These are phyloP conservation scores for Calameuta filiformis DNA, from an alignment of 2,888 invertebrate genomes.

Conservation along the genomic window DNA sequence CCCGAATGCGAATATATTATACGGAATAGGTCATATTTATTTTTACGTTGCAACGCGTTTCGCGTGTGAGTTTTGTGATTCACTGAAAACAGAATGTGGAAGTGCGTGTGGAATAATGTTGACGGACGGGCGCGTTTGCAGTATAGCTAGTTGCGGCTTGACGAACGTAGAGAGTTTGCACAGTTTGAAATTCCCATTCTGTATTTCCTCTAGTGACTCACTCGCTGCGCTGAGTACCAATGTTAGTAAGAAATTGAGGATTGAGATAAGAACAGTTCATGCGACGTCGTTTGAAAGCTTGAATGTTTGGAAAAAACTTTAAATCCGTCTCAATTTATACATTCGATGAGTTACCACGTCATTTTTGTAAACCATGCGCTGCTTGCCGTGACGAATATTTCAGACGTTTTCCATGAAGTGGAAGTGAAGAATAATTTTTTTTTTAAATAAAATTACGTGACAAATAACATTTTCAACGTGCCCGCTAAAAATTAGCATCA, in stretches of 20 bases:
- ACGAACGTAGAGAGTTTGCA: constrained; percentile 17
- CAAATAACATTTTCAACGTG: neutral
- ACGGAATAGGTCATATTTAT: neutral
- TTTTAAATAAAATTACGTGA: too few relatives aligned
- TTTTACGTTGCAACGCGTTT: neutral
- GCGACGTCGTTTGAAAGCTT: neutral
- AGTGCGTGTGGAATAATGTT: neutral
- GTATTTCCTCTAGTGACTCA: constrained; percentile 32
- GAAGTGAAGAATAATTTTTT: too few relatives aligned
- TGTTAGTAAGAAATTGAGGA: neutral
- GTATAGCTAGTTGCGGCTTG: neutral
- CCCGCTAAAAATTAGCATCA: neutral
- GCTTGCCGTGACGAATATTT: too few relatives aligned
- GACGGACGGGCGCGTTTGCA: too few relatives aligned
- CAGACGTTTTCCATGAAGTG: too few relatives aligned
- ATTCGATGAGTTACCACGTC: too few relatives aligned
- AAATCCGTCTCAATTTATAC: neutral
- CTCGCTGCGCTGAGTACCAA: neutral
- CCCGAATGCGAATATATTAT: neutral
- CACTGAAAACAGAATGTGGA: neutral
- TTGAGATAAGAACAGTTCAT: neutral
- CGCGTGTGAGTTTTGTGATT: neutral
- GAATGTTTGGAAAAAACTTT: neutral
- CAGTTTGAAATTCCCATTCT: constrained; percentile 36
- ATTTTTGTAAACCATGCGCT: too few relatives aligned